phyloP scores from a whole-genome alignment of 1,140 invertebrate species.

The Trichogramma pretiosum region DNA sequence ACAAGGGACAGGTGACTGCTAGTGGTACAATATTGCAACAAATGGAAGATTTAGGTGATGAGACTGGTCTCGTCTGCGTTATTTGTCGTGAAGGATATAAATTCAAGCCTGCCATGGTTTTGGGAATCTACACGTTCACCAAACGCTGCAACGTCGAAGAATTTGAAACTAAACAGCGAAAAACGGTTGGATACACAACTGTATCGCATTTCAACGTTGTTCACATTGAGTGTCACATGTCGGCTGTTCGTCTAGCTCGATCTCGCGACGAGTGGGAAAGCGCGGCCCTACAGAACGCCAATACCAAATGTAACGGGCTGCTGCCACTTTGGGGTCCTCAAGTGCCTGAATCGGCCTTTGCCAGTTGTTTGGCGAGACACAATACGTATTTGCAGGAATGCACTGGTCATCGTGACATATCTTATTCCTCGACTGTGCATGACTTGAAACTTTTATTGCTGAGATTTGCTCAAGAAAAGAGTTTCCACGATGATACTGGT shows the following conservation, averaged over 20 bases:
- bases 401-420: slow-evolving; percentile 79
- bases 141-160: slow-evolving; percentile 94
- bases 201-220: slow-evolving; percentile 98
- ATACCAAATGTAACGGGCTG: slow-evolving; percentile 93
- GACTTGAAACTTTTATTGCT: slow-evolving; percentile 87
- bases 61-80: slow-evolving; percentile 91
- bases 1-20: slow-evolving; percentile 86
- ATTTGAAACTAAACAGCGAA: slow-evolving; percentile 75
- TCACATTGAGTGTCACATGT: slow-evolving; percentile 96
- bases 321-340: slow-evolving; percentile 93
- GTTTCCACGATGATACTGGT: slow-evolving; percentile 94
- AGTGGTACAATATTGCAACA: slow-evolving; percentile 84
- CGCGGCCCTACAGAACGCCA: slow-evolving; percentile 93
- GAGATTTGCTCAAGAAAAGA: slow-evolving; percentile 86
- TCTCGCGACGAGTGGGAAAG: slow-evolving; percentile 95
- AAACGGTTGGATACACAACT: slow-evolving; percentile 81
- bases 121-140: slow-evolving; percentile 95
- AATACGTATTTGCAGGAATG: slow-evolving; percentile 80
- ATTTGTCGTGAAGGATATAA: slow-evolving; percentile 97
- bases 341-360: slow-evolving; percentile 90
- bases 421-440: slow-evolving; percentile 80
- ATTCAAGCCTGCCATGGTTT: slow-evolving; percentile 83
- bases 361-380: slow-evolving; percentile 83
- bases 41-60: slow-evolving; percentile 90
- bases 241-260: slow-evolving; percentile 70